These are phyloP conservation scores for Pseudeuparius sepicola DNA, from an alignment of 2,888 invertebrate species.

Conservation along the genomic window DNA sequence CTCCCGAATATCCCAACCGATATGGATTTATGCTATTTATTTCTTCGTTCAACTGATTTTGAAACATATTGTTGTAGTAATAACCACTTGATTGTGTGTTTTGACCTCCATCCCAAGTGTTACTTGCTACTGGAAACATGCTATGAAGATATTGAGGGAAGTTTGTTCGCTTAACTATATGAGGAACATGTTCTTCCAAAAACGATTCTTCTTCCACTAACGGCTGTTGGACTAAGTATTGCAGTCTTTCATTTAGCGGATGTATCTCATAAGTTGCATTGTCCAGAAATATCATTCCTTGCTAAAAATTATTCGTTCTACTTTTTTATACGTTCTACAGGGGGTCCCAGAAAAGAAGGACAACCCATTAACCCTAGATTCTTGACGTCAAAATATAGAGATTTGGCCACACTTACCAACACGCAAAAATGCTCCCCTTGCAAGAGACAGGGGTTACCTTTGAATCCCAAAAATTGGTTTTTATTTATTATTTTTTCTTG, in stretches of 20 bases:
- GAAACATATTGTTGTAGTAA: neutral
- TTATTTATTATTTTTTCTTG: no score
- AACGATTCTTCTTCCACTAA: slow-evolving; percentile 32
- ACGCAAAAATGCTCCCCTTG: no score
- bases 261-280: slow-evolving; percentile 61
- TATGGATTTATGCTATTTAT: neutral
- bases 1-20: slow-evolving; percentile 12
- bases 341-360: no score
- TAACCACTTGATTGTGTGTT: no score
- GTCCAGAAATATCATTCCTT: slow-evolving; percentile 56
- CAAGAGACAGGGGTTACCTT: no score
- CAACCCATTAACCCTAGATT: no score
- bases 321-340: no score
- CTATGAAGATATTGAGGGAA: slow-evolving; percentile 19
- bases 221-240: slow-evolving; percentile 35
- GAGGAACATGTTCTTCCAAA: slow-evolving; percentile 37
- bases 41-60: slow-evolving; percentile 2
- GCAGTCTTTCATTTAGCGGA: slow-evolving; percentile 44
- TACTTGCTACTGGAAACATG: slow-evolving; percentile 23
- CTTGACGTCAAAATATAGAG: no score
- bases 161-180: slow-evolving; percentile 48
- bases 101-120: slow-evolving; percentile 19
- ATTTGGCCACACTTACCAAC: no score
- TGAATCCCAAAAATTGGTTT: no score
- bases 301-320: slow-evolving; percentile 47